These are phyloP conservation scores for Lissonota sp. DNA, from an alignment of 2,888 invertebrate genomes.

Conservation along the genomic window DNA sequence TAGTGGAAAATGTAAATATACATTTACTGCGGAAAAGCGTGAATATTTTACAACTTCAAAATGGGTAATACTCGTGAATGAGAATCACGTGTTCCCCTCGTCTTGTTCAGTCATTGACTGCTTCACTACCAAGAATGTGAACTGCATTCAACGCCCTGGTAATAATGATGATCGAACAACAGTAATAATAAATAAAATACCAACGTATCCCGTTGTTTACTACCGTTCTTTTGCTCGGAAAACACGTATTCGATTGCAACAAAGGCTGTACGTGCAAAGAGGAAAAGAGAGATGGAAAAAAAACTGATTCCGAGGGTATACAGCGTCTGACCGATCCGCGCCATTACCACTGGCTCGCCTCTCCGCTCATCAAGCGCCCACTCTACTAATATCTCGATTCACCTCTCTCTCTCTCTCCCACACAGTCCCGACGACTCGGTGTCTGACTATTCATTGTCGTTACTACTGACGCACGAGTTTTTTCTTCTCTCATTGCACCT, in stretches of 20 bases:
- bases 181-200: slow-evolving; percentile 6
- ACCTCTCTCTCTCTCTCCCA: slow-evolving; percentile 22
- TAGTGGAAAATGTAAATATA: too few species aligned
- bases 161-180: neutral
- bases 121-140: slow-evolving; percentile 25
- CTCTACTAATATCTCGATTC: slow-evolving; percentile 26
- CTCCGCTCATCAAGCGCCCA: slow-evolving; percentile 43
- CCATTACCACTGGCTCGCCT: slow-evolving; percentile 56
- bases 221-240: slow-evolving; percentile 9
- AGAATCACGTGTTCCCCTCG: neutral
- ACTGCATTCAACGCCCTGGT: neutral
- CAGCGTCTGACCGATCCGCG: slow-evolving; percentile 45
- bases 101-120: slow-evolving; percentile 28
- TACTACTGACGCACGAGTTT: slow-evolving; percentile 51
- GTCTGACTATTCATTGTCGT: slow-evolving; percentile 57
- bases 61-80: slow-evolving; percentile 28
- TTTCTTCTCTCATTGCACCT: slow-evolving; percentile 4
- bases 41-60: neutral
- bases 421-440: neutral
- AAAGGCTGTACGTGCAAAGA: slow-evolving; percentile 10
- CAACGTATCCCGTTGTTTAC: slow-evolving; percentile 6
- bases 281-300: neutral
- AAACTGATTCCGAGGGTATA: slow-evolving; percentile 23
- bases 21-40: neutral
- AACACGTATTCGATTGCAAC: slow-evolving; percentile 16